A percentile compares a stretch with the other conserved stretches of the same genome.
Evolutionary conservation across 1,140 invertebrate genomes (phyloP).

Genomic region (Bombus cullumanus): DNA sequence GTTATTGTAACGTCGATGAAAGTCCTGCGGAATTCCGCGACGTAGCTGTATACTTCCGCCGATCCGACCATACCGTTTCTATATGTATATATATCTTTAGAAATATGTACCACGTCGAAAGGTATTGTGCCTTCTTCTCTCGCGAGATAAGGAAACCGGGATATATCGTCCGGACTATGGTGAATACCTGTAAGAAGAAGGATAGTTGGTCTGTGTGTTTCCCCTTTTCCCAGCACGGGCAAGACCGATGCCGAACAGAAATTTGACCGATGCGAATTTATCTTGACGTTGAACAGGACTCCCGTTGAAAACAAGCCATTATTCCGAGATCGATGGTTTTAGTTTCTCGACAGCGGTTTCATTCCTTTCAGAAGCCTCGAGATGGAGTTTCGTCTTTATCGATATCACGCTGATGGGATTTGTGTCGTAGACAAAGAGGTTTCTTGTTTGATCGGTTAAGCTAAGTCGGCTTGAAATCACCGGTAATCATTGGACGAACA

Average conservation of each 20-base stretch:
- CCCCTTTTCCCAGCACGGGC: too few species aligned
- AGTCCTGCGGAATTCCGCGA: constrained; percentile 70
- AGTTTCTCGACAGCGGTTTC: neutral
- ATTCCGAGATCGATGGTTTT: neutral
- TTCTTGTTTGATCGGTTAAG: neutral
- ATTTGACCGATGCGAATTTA: constrained; percentile 42
- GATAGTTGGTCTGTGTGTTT: constrained; percentile 12
- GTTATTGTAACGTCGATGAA: constrained; percentile 77
- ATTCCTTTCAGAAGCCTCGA: neutral
- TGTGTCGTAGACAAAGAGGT: neutral
- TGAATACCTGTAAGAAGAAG: constrained; percentile 19
- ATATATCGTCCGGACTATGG: constrained; percentile 44
- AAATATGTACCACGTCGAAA: constrained; percentile 26
- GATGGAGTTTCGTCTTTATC: neutral
- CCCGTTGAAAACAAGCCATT: neutral
- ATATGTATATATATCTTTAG: neutral
- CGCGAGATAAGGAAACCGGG: constrained; percentile 60
- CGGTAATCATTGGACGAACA: neutral
- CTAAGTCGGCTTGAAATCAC: neutral
- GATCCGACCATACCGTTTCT: neutral
- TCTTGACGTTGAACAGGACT: neutral
- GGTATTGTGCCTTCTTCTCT: constrained; percentile 49
- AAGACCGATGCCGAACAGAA: constrained; percentile 32
- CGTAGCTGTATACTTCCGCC: constrained; percentile 38
- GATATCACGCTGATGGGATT: constrained; percentile 1